These are phyloP conservation scores for Plagodis dolabraria DNA, from an alignment of 2,888 invertebrate species.

Conservation along the genomic window DNA sequence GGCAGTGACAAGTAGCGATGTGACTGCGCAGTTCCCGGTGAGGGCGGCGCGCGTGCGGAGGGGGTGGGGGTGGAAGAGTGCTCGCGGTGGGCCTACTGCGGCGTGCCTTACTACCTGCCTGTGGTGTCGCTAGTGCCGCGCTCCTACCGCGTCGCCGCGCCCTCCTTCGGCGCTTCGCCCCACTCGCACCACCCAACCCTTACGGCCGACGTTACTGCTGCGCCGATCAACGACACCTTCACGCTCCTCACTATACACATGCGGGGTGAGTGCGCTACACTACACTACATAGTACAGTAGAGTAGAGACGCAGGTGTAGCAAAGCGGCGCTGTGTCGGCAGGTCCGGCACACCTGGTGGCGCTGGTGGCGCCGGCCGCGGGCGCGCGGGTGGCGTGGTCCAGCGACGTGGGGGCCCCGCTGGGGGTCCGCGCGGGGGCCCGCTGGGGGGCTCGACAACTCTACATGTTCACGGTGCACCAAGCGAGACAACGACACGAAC, in stretches of 20 bases:
- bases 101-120: conserved; percentile 92
- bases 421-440: conserved; percentile 70
- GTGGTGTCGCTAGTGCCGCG: conserved; percentile 87
- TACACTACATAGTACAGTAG: conserved; percentile 62
- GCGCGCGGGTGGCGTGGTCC: conserved; percentile 71
- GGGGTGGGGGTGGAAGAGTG: conserved; percentile 85
- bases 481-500: conserved; percentile 40
- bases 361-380: conserved; percentile 85
- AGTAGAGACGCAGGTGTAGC: not conserved
- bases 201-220: conserved; percentile 12
- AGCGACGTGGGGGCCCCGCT: conserved; percentile 84
- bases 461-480: conserved; percentile 56
- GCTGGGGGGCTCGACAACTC: conserved; percentile 72
- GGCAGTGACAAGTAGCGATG: too few species aligned
- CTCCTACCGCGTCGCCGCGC: conserved; percentile 64
- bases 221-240: conserved; percentile 27
- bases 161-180: conserved; percentile 17
- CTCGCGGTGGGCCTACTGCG: conserved; percentile 88
- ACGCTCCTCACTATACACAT: conserved; percentile 19
- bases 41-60: conserved; percentile 43
- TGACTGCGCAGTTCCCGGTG: not conserved
- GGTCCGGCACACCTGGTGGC: conserved; percentile 63
- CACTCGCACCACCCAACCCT: not conserved
- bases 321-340: not conserved
- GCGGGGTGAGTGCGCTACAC: conserved; percentile 4